These are phyloP conservation scores for Brevimyrus niger DNA, from an alignment of 2,113 vertebrate genomes.

Conservation along the genomic window DNA sequence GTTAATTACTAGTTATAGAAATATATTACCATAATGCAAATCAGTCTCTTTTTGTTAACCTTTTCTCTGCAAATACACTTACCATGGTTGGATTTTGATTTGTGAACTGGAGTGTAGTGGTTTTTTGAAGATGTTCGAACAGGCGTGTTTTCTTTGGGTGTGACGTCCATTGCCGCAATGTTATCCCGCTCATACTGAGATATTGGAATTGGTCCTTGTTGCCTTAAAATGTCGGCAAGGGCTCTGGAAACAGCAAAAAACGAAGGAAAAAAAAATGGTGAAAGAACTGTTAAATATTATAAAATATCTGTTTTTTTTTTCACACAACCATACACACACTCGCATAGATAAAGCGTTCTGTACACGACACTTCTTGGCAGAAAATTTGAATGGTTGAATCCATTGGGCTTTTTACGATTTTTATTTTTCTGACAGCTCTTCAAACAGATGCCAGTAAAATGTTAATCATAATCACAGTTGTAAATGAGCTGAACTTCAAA, in stretches of 20 bases:
- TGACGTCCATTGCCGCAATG: conserved; percentile 89
- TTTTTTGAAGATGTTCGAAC: conserved; percentile 90
- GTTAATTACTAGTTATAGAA: background rate
- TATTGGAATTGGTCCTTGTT: conserved; percentile 97
- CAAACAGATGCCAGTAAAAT: conserved; percentile 7
- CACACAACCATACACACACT: background rate
- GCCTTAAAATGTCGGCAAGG: conserved; percentile 94
- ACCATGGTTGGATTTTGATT: conserved; percentile 88
- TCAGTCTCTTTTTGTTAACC: background rate
- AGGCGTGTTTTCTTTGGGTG: conserved; percentile 94
- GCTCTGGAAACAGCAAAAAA: conserved; percentile 66
- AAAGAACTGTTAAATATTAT: background rate
- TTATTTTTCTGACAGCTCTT: background rate
- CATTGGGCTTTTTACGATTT: background rate
- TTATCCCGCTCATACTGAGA: conserved; percentile 97
- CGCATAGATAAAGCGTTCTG: background rate
- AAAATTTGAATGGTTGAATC: background rate
- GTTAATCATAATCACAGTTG: conserved; percentile 16
- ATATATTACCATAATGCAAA: background rate
- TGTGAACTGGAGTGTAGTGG: conserved; percentile 90
- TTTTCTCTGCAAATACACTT: conserved; percentile 30
- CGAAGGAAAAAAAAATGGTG: background rate
- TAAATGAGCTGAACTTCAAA: conserved; percentile 15
- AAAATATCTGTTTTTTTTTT: background rate
- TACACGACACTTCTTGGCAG: background rate